These are phyloP conservation scores for Eurystomus gularis DNA, from an alignment of 2,113 vertebrate species.

Conservation along the genomic window DNA sequence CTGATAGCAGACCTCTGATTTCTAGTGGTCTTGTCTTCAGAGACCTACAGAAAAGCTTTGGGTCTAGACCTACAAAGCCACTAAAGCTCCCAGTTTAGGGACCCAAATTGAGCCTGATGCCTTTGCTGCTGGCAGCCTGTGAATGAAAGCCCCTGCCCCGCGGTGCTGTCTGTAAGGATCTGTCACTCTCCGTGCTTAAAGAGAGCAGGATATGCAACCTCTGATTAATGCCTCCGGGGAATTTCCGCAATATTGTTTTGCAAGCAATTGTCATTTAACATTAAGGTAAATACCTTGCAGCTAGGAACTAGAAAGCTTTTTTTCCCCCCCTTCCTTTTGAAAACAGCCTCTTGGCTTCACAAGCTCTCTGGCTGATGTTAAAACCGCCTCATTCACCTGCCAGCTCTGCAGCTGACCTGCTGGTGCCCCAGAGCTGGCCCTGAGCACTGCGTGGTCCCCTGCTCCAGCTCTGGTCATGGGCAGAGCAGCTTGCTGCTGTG, in stretches of 20 bases:
- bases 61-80: neutral
- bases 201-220: neutral
- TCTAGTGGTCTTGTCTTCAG: neutral
- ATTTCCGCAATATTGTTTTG: neutral
- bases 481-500: rapidly evolving
- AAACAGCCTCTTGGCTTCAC: neutral
- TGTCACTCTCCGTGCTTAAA: neutral
- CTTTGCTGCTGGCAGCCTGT: neutral
- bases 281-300: constrained; percentile 30
- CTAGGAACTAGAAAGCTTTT: neutral
- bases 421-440: neutral
- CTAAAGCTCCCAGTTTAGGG: neutral
- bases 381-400: neutral
- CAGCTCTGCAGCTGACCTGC: neutral
- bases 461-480: rapidly evolving
- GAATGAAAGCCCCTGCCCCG: neutral
- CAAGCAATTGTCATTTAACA: constrained; percentile 13
- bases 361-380: neutral
- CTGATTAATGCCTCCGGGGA: neutral
- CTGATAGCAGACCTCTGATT: neutral
- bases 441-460: rapidly evolving
- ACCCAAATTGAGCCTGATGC: neutral
- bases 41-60: neutral
- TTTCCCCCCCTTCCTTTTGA: neutral
- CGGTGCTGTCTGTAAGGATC: neutral